Evolutionary conservation across 92 coral and sea anemone species (phyloP), one percentile per base, ranked within the genome.

Genomic region (Micromussa lordhowensis): DNA sequence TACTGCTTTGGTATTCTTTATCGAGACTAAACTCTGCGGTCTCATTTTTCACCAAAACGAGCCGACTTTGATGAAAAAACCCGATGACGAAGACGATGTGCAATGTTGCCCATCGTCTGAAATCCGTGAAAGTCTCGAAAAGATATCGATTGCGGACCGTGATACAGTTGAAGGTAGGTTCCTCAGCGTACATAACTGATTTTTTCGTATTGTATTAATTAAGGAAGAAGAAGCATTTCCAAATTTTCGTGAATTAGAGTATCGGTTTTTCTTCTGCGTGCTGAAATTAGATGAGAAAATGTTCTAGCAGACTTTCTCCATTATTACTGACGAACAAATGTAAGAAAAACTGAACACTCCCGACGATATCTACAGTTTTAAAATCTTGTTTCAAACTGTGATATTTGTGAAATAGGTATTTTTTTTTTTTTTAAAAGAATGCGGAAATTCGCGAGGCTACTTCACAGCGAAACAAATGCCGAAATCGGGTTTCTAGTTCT

Each of bases 111-210:
- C 63, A n/a, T 86, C 83, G 35, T 77, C 82, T 44, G 89, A 78
- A 19, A 86, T 32, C 77, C 75, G 89, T 66, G 66, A 78, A 86
- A 70, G 68, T 66, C 77, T 64, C 68, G 89, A 77, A 3, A 75
- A 86, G 66, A 86, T 84, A 84, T 84, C 81, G 73, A 75, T 80
- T 87, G 51, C 69, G 79, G 87, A 81, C n/a, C n/a, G n/a, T 7
- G 72, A 75, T 29, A 29, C 75, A 26, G 53, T 5, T n/a, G 76
- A 82, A 88, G 87, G 85, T 87, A 66, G 17, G 71, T 3, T 28
- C 71, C 51, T 44, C 51, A 8, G 51, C 51, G 15, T 55, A 17
- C 3, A 16, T 15, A 55, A 17, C 61, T 15, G 61, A 55, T 4
- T 16, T 55, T 17, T 55, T 55, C 22, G 61, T 19, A 55, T 17